A percentile compares a stretch with the other conserved stretches of the same genome.
phyloP scores from a whole-genome alignment of 2,797 vertebrate genomes.

The Acridotheres tristis region DNA sequence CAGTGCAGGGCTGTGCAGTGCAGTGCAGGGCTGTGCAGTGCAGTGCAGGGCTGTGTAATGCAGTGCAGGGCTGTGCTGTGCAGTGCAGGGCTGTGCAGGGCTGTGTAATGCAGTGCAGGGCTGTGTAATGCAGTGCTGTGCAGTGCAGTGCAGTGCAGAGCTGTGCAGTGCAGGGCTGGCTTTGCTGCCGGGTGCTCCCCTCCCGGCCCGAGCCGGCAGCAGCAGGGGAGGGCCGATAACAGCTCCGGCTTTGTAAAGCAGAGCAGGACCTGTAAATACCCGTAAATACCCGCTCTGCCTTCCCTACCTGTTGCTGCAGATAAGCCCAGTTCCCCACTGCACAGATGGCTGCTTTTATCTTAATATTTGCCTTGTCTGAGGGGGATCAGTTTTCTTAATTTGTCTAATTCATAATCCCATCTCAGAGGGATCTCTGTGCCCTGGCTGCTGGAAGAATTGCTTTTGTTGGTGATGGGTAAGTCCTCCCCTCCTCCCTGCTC shows the following conservation, averaged over 20 bases:
- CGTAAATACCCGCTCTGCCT: accelerated
- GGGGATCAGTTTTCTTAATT: constrained; percentile 30
- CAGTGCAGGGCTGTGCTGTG: no score
- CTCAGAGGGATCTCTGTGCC: background rate
- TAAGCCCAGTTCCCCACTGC: background rate
- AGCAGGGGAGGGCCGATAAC: background rate
- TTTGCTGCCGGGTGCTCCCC: background rate
- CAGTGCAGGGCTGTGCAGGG: no score
- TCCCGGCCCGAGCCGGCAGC: background rate
- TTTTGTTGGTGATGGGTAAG: background rate
- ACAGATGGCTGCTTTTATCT: constrained; percentile 28
- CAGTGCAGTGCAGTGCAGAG: no score
- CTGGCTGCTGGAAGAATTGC: background rate
- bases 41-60: no score
- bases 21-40: no score
- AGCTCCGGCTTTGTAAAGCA: background rate
- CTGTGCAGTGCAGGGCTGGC: background rate
- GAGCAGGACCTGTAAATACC: background rate
- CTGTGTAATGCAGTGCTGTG: no score
- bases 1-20: no score
- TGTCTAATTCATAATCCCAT: constrained; percentile 41
- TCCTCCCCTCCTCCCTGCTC: background rate
- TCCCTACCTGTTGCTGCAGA: background rate
- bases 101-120: no score
- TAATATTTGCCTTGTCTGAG: constrained; percentile 1